Conservation (phyloP, 2,113 vertebrate species). For the Uria aalge region DNA sequence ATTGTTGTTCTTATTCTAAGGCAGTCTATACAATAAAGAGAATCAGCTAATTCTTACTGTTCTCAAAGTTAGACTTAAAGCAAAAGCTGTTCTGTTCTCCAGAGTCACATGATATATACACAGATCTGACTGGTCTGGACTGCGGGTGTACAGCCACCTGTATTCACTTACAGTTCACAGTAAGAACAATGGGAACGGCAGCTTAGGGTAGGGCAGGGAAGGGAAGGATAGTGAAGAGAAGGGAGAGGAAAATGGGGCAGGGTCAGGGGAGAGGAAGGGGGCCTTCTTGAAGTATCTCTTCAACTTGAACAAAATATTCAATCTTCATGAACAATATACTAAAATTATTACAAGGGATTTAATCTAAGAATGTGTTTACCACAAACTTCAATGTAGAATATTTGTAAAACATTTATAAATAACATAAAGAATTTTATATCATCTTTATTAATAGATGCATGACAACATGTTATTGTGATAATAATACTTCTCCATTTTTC, state of each 20-base stretch:
- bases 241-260: not conserved
- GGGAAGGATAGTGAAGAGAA: not conserved
- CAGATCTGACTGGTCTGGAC: not conserved
- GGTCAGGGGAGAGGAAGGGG: rapidly evolving
- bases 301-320: not conserved
- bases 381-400: not conserved
- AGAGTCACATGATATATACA: not conserved
- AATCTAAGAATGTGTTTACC: not conserved
- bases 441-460: not conserved
- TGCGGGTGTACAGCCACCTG: not conserved
- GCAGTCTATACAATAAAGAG: not conserved
- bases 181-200: not conserved
- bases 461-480: not conserved
- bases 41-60: not conserved
- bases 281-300: not conserved
- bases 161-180: not conserved
- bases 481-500: not conserved
- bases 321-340: not conserved
- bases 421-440: not conserved
- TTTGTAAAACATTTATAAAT: not conserved
- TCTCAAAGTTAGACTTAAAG: not conserved
- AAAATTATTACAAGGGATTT: not conserved
- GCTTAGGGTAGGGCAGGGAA: not conserved
- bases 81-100: not conserved
- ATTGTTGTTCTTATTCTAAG: not conserved